Conservation (phyloP, 2,113 vertebrate species). For the Scomber colias region DNA sequence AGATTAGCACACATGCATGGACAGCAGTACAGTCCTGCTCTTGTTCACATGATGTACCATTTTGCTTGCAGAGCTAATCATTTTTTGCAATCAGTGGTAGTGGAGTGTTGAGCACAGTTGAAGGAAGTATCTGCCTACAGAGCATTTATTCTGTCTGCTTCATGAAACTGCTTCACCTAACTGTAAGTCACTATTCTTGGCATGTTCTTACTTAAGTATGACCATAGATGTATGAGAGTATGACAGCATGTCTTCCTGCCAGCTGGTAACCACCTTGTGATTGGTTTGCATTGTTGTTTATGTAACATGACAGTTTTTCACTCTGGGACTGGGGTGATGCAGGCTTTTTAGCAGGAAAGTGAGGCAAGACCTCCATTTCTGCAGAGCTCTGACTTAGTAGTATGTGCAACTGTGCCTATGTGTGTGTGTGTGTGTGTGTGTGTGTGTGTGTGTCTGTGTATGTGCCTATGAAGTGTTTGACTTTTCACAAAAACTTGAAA, state of each 20-base stretch:
- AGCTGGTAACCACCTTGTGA: background rate
- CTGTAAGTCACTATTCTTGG: background rate
- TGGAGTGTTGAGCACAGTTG: slow-evolving; percentile 5
- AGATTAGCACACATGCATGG: background rate
- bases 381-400: slow-evolving; percentile 17
- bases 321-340: background rate
- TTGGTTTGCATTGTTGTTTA: background rate
- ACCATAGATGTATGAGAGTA: background rate
- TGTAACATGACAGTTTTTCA: background rate
- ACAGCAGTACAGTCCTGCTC: background rate
- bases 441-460: background rate
- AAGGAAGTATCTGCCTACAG: slow-evolving; percentile 45
- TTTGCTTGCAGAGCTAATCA: background rate
- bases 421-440: background rate
- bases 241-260: slow-evolving; percentile 6
- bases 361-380: slow-evolving; percentile 61
- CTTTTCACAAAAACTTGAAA: background rate
- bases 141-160: slow-evolving; percentile 12
- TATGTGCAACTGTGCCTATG: background rate
- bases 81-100: slow-evolving; percentile 5
- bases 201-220: background rate
- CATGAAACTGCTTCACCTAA: background rate
- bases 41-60: background rate
- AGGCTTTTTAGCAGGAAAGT: slow-evolving; percentile 68
- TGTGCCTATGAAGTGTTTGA: background rate